Base-by-base conservation (phyloP, 1,140 invertebrate species). In the Drosophila tropicalis region DNA sequence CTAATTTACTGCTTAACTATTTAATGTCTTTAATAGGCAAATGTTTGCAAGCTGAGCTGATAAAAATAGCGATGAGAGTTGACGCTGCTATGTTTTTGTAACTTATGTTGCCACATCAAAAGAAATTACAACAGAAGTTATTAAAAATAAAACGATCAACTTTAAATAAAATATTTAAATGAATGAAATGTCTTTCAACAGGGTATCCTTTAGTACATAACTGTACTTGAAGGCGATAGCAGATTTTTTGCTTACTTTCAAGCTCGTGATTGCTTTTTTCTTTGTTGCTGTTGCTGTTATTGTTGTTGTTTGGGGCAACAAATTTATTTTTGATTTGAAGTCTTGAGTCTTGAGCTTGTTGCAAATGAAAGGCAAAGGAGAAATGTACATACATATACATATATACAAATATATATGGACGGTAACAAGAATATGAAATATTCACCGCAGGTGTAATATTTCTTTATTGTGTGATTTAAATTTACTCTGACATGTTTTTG, bases 381-480 rank as follows among this genome's bases (percentile, higher is more conserved):
- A 51, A 51, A 51, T 6, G 6, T 29, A 29, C 29, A 29, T 51
- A 51, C 29, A 25, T 3, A 25, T 3, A 25, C 22, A 36, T 32
- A 25, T 17, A 58, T 7, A 5, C 29, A 57, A 15, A 15, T 7
- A 15, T 12, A 57, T 2, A 58, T 36, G 10, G 2, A 67, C 44
- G 62, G 41, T 12, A 64, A 10, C 54, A 47, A 15, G 51, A 73
- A 71, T 71, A 80, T 76, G 79, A 79, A 76, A 79, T 87, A 76
- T 87, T 87, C 79, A 81, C 79, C 79, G 64, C 64, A 71, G 83
- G 83, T 87, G 84, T 85, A 79, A 89, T 87, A 87, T 86, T 79
- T 83, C 67, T 87, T 67, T 72, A 67, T 87, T 76, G 71, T 83
- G 60, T 55, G 76, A 86, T 87, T 86, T 79, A 77, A 87, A 87